These are phyloP conservation scores for Noctua janthe DNA, from an alignment of 2,888 invertebrate genomes.

Conservation along the genomic window DNA sequence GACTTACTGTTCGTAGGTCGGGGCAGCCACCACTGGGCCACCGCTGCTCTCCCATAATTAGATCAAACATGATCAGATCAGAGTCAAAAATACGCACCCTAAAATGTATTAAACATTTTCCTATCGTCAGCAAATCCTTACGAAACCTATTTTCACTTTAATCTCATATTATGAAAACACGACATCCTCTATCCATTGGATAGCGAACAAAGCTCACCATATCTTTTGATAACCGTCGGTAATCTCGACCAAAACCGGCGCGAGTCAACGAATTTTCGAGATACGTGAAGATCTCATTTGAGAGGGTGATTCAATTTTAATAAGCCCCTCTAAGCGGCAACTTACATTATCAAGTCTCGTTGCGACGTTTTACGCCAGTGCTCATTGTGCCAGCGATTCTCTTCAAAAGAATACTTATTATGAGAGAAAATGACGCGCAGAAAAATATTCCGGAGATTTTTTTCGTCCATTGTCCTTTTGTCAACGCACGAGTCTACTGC, in stretches of 20 bases:
- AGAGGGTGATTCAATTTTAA: conserved; percentile 80
- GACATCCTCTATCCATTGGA: conserved; percentile 50
- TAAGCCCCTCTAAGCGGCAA: conserved; percentile 77
- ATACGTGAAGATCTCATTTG: conserved; percentile 76
- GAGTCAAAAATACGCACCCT: conserved; percentile 15
- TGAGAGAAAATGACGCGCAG: conserved; percentile 70
- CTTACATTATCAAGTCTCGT: conserved; percentile 80
- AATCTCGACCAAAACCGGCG: conserved; percentile 69
- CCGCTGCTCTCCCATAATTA: too few relatives aligned
- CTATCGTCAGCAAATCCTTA: conserved; percentile 20
- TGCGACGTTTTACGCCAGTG: conserved; percentile 71
- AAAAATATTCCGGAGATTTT: conserved; percentile 71
- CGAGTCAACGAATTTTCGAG: conserved; percentile 70
- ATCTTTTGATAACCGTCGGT: conserved; percentile 68
- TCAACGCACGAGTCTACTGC: conserved; percentile 62
- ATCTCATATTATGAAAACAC: conserved; percentile 50
- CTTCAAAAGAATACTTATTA: conserved; percentile 77
- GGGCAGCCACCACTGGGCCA: too few relatives aligned
- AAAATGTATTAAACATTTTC: conserved; percentile 21
- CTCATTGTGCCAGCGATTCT: conserved; percentile 75
- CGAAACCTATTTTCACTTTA: conserved; percentile 36
- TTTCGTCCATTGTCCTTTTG: conserved; percentile 71
- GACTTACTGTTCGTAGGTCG: too few relatives aligned
- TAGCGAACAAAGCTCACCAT: conserved; percentile 67
- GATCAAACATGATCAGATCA: too few relatives aligned